These are phyloP conservation scores for Poeciliopsis infans DNA, from an alignment of 2,797 vertebrate genomes.

Conservation along the genomic window DNA sequence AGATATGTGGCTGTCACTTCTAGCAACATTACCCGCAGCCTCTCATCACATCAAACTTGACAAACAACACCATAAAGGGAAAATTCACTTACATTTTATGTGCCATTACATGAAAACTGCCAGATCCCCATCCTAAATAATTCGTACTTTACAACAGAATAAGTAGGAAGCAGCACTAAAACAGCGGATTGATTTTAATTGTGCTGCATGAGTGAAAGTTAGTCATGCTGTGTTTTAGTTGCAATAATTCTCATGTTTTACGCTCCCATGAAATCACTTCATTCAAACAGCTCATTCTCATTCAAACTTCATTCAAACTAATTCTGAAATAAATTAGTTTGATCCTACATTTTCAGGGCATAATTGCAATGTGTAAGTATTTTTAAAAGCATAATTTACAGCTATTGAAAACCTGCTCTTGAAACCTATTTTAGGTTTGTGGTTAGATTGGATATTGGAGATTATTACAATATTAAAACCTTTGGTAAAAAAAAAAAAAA, in stretches of 20 bases:
- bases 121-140: background rate
- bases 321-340: background rate
- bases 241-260: slow-evolving; percentile 12
- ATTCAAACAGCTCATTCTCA: background rate
- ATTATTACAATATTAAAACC: background rate
- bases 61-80: slow-evolving; percentile 12
- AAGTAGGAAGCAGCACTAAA: background rate
- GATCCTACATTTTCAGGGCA: background rate
- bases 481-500: too few relatives aligned
- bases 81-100: slow-evolving; percentile 17
- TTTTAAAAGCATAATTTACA: background rate
- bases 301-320: too few relatives aligned
- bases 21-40: slow-evolving; percentile 29
- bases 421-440: background rate
- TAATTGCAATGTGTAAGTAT: slow-evolving; percentile 11
- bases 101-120: slow-evolving; percentile 19
- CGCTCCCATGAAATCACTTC: background rate
- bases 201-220: background rate
- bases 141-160: background rate
- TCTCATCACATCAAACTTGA: slow-evolving; percentile 22
- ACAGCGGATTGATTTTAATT: background rate
- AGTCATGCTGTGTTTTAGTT: slow-evolving; percentile 3
- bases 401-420: background rate
- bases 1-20: slow-evolving; percentile 4
- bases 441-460: background rate